Base-by-base conservation (phyloP, 2,113 vertebrate genomes). In the Vulpes vulpes region DNA sequence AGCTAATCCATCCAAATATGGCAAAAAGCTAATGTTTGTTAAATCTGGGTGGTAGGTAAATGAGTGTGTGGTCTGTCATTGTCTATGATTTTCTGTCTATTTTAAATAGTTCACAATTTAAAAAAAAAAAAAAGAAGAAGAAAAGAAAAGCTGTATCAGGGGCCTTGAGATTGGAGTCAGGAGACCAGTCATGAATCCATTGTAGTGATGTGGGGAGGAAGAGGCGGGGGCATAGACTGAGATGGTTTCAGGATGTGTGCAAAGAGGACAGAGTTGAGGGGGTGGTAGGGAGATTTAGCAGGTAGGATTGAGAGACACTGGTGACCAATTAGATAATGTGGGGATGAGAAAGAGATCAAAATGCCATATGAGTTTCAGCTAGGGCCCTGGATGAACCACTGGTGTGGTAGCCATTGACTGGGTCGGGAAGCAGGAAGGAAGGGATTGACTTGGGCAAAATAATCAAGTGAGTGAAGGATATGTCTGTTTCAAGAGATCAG, bases 21-120 rank as follows among this genome's bases (percentile, higher is more conserved):
- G 64, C 49, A 96, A 96, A 86, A 79, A 71, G 83, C 11, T 49
- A 81, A 53, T n/a, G 12, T 86, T 65, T 51, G 62, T 53, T 78
- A 64, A 65, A 79, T 87, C 27, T 65, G 30, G 2, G 19, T 85
- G 4, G 20, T 64, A 80, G 76, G 65, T 11, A 30, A 91, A 84
- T 57, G 35, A 3, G n/a, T 78, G 43, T 69, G 38, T 32, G 43
- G 23, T 49, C 49, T 91, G 30, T 9, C 23, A 90, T 57, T 51
- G 59, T 89, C 59, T 78, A 16, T 65, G 14, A 60, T 59, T 82
- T 76, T 64, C 60, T 15, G 9, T 67, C 76, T 65, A 87, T 69
- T 90, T 94, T 53, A 90, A 90, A 83, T 32, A 43, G 32, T 82
- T 87, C 12, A 16, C 8, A 62, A 90, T 59, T 57, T 65, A 2